Percentiles rank a stretch among this genome's conserved stretches.
Evolutionary conservation across 2,888 invertebrate species (phyloP).

Genomic region (Eilema depressum): DNA sequence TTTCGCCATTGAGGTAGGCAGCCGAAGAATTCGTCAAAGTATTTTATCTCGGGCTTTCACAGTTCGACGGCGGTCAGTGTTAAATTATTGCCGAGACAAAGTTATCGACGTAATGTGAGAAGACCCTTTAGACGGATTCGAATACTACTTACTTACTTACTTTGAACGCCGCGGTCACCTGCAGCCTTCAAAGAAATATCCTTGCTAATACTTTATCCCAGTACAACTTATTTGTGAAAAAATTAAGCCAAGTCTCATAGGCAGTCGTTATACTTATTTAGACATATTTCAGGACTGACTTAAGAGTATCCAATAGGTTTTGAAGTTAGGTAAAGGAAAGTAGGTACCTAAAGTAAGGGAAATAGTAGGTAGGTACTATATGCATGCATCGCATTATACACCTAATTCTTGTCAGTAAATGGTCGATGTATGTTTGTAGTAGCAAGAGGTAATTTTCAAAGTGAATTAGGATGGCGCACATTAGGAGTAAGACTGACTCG

Average conservation of each 20-base stretch:
- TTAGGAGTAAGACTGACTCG: not conserved
- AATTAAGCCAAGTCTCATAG: not conserved
- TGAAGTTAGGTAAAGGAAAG: not conserved
- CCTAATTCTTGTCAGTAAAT: not conserved
- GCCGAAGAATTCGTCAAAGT: constrained; percentile 81
- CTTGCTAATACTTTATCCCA: constrained; percentile 45
- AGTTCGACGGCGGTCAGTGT: constrained; percentile 81
- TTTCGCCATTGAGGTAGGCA: constrained; percentile 77
- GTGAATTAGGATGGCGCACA: not conserved
- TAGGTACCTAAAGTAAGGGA: too few relatives aligned
- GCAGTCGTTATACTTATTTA: not conserved
- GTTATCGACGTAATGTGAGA: constrained; percentile 72
- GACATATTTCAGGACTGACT: not conserved
- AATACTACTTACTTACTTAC: too few relatives aligned
- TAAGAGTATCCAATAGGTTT: not conserved
- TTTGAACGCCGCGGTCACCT: constrained; percentile 30
- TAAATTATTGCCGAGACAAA: constrained; percentile 77
- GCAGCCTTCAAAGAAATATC: constrained; percentile 25
- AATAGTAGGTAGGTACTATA: not conserved
- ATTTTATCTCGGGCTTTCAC: constrained; percentile 83
- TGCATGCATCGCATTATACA: too few relatives aligned
- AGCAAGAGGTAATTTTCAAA: not conserved
- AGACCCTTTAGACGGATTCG: constrained; percentile 59
- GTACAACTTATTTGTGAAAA: constrained; percentile 19
- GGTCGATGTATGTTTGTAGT: too few relatives aligned